Conservation (phyloP, 2,888 invertebrate species). For the Seira ritae region DNA sequence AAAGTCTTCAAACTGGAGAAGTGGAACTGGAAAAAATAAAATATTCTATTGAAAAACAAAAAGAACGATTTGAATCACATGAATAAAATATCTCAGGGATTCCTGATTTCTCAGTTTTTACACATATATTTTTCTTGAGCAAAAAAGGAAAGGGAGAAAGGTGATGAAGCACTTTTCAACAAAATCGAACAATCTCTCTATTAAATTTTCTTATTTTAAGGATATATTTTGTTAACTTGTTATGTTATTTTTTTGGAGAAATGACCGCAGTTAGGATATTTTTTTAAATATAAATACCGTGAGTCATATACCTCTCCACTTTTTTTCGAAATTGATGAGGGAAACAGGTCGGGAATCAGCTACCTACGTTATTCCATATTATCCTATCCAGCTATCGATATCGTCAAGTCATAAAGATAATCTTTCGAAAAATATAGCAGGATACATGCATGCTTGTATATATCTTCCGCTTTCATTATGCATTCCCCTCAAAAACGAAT, state of each 20-base stretch:
- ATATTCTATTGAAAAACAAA: neutral
- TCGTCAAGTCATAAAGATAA: neutral
- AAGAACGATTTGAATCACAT: neutral
- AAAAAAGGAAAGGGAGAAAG: neutral
- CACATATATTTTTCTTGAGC: no score
- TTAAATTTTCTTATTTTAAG: no score
- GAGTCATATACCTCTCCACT: conserved; percentile 43
- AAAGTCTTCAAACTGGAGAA: no score
- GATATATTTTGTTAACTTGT: no score
- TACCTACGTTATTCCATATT: conserved; percentile 35
- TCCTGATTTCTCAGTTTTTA: no score
- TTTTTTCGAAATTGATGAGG: conserved; percentile 36
- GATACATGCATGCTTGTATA: neutral
- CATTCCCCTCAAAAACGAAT: neutral
- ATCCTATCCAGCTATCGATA: conserved; percentile 27
- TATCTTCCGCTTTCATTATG: conserved; percentile 13
- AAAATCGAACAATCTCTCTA: no score
- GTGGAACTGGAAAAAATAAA: neutral
- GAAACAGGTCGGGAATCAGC: conserved; percentile 56
- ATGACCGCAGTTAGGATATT: conserved; percentile 40
- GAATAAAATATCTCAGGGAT: no score
- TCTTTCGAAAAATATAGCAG: neutral
- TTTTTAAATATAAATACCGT: conserved; percentile 34
- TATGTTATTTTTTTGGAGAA: no score
- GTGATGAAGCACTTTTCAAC: neutral